Evolutionary conservation across 1,140 invertebrate genomes (phyloP).

Genomic region (Magallana angulata): DNA sequence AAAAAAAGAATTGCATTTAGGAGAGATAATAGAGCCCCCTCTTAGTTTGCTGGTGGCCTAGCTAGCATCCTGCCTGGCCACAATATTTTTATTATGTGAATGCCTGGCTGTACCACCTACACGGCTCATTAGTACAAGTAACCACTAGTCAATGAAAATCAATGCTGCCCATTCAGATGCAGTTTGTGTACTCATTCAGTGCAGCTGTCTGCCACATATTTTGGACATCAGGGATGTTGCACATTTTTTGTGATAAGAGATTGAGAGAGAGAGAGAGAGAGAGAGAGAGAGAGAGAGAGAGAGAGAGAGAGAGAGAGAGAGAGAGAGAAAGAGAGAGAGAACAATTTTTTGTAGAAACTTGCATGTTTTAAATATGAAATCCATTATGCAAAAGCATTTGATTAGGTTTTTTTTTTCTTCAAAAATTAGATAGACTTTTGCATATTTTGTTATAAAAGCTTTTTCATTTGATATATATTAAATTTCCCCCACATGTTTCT

Average conservation of each 20-base stretch:
- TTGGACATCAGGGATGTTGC: neutral
- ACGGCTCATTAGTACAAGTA: neutral
- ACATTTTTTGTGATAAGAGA: too few relatives aligned
- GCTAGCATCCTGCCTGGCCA: neutral
- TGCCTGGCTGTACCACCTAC: neutral
- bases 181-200: neutral
- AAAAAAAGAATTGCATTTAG: neutral
- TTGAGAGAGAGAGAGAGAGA: neutral
- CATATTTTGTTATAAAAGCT: too few relatives aligned
- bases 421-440: too few relatives aligned
- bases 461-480: too few relatives aligned
- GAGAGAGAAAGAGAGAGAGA: neutral
- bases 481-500: too few relatives aligned
- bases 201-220: neutral
- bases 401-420: too few relatives aligned
- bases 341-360: neutral
- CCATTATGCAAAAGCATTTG: too few relatives aligned
- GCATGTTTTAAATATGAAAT: neutral
- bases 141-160: neutral
- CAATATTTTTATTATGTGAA: neutral
- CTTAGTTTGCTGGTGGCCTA: neutral
- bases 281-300: neutral
- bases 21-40: neutral
- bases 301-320: neutral
- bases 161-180: conserved; percentile 1